Evolutionary conservation across 2,113 vertebrate genomes (phyloP).

Genomic region (Percopsis transmontana): DNA sequence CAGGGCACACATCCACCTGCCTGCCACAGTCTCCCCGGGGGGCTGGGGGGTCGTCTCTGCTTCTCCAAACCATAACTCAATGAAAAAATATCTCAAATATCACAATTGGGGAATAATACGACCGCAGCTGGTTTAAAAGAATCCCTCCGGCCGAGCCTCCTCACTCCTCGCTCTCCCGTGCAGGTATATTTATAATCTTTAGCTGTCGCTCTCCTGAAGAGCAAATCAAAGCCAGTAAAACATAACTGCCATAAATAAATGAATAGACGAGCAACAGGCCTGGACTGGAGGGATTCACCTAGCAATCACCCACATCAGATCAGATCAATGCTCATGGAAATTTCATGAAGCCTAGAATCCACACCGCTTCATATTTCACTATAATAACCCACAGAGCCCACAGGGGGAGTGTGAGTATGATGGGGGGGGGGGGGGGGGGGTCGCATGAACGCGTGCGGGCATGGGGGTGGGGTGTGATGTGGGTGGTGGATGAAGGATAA

Average conservation of each 20-base stretch:
- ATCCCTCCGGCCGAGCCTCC: constrained; percentile 1
- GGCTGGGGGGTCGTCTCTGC: too few species aligned
- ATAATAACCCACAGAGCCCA: constrained; percentile 74
- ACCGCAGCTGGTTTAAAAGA: too few species aligned
- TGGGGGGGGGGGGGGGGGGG: constrained; percentile 43
- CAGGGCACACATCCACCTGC: too few species aligned
- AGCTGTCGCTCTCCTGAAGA: constrained; percentile 76
- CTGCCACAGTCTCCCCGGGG: too few species aligned
- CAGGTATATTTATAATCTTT: constrained; percentile 79
- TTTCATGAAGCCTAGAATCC: constrained; percentile 81
- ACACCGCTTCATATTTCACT: constrained; percentile 84
- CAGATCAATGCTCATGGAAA: constrained; percentile 84
- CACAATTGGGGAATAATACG: too few species aligned
- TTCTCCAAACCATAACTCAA: too few species aligned
- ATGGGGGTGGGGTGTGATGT: constrained; percentile 25
- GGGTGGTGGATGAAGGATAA: constrained; percentile 38
- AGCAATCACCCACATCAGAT: constrained; percentile 81
- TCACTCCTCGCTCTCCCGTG: constrained; percentile 64
- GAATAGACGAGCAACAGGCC: constrained; percentile 76
- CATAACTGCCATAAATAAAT: constrained; percentile 79
- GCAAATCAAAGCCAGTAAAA: constrained; percentile 78
- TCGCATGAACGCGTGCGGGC: constrained; percentile 4
- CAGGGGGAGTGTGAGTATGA: constrained; percentile 56
- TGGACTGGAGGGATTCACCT: constrained; percentile 78
- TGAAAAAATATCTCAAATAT: too few species aligned